Base-by-base conservation (phyloP, 1,140 invertebrate genomes). In the Orussus abietinus region DNA sequence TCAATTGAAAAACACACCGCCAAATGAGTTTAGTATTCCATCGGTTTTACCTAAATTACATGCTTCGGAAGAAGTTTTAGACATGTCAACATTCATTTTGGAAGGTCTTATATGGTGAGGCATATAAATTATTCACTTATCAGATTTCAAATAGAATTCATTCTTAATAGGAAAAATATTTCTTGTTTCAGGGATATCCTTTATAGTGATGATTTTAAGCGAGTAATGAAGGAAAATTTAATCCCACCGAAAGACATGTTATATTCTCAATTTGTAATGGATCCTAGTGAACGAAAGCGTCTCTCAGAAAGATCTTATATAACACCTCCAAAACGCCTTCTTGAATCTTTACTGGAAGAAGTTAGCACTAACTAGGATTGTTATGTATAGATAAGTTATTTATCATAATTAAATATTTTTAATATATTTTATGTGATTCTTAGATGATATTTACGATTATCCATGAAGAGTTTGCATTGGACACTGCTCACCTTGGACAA, bases 71-170 rank as follows among this genome's bases (percentile, higher is more conserved):
- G 39, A 55, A 11, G 37, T 48, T 10, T 11, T 42, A 13, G 36
- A 14, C 11, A 38, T 53, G 1, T 30, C 40, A 3, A 37, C 20
- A 7, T 59, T 57, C 22, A 52, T 64, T 38, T 45, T 64, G 25
- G 58, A 66, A 37, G 41, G 47, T 15, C 38, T 60, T 25, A 40
- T 63, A 34, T 66, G 63, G 63, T 64, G 49, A 57, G 14, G 17
- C 7, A 26, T 34, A 26, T 30, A 28, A 37, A 30, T 17, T 9
- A 45, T n/a, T n/a, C n/a, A n/a, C n/a, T n/a, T n/a, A 29, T 38
- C 5, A 32, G 33, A 20, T 33, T 42, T 41, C 33, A 41, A 29
- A 26, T 26, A 9, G 18, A 13, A 15, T 40, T 33, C 11, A 14
- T 21, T 20, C 13, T n/a, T 26, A 20, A 46, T 18, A 14, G n/a